phyloP scores from a whole-genome alignment of 1,140 invertebrate species.

The Nautilus pompilius region DNA sequence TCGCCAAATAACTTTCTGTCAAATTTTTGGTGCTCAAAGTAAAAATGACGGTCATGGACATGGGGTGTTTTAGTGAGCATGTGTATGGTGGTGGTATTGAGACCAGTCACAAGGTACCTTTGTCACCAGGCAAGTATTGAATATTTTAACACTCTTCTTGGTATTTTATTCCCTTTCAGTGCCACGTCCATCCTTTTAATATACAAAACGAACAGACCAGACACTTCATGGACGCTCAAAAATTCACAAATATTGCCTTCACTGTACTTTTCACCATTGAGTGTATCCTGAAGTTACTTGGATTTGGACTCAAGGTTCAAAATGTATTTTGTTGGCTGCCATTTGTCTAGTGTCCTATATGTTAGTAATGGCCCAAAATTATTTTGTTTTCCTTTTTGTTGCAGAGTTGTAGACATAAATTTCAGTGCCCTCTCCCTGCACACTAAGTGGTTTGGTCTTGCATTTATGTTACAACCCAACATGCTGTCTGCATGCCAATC shows the following conservation, averaged over 20 bases:
- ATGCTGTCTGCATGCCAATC: too few species aligned
- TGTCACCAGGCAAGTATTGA: slow-evolving; percentile 1
- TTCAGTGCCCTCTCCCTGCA: not conserved
- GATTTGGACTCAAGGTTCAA: slow-evolving; percentile 90
- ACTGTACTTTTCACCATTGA: slow-evolving; percentile 93
- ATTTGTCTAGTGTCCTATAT: slow-evolving; percentile 5
- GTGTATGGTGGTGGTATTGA: too few species aligned
- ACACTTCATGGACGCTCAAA: slow-evolving; percentile 65
- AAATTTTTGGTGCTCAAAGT: too few species aligned
- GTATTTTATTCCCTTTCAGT: slow-evolving; percentile 5
- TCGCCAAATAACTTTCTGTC: too few species aligned
- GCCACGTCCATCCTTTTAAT: not conserved
- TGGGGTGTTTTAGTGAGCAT: too few species aligned
- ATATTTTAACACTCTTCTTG: slow-evolving; percentile 3
- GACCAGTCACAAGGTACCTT: slow-evolving; percentile 2
- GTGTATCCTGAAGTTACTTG: slow-evolving; percentile 93
- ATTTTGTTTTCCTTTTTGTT: slow-evolving; percentile 11
- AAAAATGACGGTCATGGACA: too few species aligned
- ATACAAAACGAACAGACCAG: not conserved
- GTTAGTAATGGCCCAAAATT: not conserved
- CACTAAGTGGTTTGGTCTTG: not conserved
- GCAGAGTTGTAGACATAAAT: slow-evolving; percentile 7
- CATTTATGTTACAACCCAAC: not conserved
- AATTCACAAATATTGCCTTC: slow-evolving; percentile 89
- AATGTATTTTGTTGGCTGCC: slow-evolving; percentile 8